A percentile compares a stretch with the other conserved stretches of the same genome.
Evolutionary conservation across 1,140 invertebrate species (phyloP).

Genomic region (Meloidogyne floridensis): DNA sequence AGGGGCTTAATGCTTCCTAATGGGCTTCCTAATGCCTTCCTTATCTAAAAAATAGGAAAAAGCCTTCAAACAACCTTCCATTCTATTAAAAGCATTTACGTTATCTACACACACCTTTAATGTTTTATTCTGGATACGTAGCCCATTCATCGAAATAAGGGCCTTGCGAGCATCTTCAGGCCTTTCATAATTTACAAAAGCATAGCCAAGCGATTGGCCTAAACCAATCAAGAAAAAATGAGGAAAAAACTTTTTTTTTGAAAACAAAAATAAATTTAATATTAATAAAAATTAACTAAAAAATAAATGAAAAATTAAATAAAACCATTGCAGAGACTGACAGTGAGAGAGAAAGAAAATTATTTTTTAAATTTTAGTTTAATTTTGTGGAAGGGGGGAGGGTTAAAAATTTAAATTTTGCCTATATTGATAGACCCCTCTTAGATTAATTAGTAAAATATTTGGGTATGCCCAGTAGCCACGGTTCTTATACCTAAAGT

Average conservation of each 20-base stretch:
- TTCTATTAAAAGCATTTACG: too few species aligned
- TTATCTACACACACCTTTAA: constrained; percentile 79
- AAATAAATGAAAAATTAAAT: constrained; percentile 37
- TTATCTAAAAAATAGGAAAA: too few species aligned
- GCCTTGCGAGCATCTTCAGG: constrained; percentile 96
- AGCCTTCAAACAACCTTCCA: too few species aligned
- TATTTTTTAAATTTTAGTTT: not conserved
- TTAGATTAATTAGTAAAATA: too few species aligned
- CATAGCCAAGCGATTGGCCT: constrained; percentile 98
- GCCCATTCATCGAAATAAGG: constrained; percentile 92
- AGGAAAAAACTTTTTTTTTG: not conserved
- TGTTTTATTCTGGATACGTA: constrained; percentile 96
- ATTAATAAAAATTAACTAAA: not conserved
- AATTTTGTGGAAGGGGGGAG: not conserved
- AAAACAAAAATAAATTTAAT: constrained; percentile 22
- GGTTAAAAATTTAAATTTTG: not conserved
- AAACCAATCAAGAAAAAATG: constrained; percentile 60
- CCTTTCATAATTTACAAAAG: constrained; percentile 96
- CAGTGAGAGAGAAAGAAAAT: constrained; percentile 7
- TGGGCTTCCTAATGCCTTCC: too few species aligned
- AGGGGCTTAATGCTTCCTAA: too few species aligned
- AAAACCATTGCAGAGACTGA: constrained; percentile 20
- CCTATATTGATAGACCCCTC: too few species aligned
- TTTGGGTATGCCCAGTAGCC: too few species aligned
- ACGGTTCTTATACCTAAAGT: too few species aligned